A percentile compares a stretch with the other conserved stretches of the same genome.
Evolutionary conservation across 2,888 invertebrate species (phyloP).

Genomic region (Lissonota sp.): DNA sequence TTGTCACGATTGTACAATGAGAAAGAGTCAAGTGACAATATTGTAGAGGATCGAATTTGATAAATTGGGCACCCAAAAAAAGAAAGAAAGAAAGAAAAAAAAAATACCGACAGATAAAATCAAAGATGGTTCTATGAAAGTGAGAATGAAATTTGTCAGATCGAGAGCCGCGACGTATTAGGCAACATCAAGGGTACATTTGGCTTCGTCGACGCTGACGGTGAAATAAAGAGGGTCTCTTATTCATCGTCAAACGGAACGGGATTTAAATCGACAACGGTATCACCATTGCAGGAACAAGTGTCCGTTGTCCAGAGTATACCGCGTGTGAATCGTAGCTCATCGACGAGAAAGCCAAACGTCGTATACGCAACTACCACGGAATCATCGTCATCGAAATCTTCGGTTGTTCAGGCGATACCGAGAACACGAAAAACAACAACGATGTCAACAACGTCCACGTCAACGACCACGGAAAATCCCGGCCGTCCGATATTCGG

Average conservation of each 20-base stretch:
- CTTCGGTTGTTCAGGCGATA: slow-evolving; percentile 87
- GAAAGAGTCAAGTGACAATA: no score
- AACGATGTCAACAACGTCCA: slow-evolving; percentile 77
- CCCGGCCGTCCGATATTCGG: slow-evolving; percentile 74
- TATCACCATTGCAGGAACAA: slow-evolving; percentile 83
- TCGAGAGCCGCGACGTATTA: slow-evolving; percentile 91
- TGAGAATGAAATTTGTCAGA: slow-evolving; percentile 80
- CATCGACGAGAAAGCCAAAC: slow-evolving; percentile 85
- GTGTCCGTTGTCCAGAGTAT: slow-evolving; percentile 82
- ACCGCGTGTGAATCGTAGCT: slow-evolving; percentile 81
- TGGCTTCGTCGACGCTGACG: slow-evolving; percentile 91
- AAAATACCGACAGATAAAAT: slow-evolving; percentile 3
- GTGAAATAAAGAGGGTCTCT: slow-evolving; percentile 92
- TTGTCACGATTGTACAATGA: no score
- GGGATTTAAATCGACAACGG: slow-evolving; percentile 84
- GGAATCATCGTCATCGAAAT: slow-evolving; percentile 83
- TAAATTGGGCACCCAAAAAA: neutral
- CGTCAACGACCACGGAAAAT: slow-evolving; percentile 80
- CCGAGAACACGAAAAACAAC: slow-evolving; percentile 85
- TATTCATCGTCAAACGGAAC: slow-evolving; percentile 87
- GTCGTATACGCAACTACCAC: slow-evolving; percentile 84
- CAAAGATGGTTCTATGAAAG: slow-evolving; percentile 36
- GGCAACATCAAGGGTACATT: slow-evolving; percentile 94
- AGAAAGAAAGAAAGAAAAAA: neutral
- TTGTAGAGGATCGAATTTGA: no score